Conservation (phyloP, 1,140 invertebrate species). For the Pseudachorutes palmiensis region DNA sequence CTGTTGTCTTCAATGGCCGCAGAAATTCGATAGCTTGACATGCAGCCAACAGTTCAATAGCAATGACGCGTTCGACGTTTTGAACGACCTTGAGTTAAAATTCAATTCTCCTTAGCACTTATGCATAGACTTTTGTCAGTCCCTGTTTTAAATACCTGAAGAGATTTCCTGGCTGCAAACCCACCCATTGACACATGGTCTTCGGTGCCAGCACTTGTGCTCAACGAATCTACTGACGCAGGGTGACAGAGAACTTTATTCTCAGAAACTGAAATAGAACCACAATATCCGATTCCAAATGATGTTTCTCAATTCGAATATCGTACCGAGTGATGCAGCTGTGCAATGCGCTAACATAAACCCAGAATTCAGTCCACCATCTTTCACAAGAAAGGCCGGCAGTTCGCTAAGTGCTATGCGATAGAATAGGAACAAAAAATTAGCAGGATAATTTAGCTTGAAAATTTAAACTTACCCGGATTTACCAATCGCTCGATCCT, state of each 20-base stretch:
- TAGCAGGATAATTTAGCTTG: neutral
- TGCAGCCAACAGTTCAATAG: conserved; percentile 61
- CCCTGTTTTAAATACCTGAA: conserved; percentile 39
- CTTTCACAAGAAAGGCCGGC: conserved; percentile 60
- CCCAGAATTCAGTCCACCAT: conserved; percentile 65
- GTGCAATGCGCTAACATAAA: conserved; percentile 71
- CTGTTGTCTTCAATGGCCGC: conserved; percentile 59
- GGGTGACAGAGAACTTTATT: conserved; percentile 70
- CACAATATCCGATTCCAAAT: no score
- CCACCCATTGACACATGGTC: conserved; percentile 71
- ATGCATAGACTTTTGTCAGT: neutral
- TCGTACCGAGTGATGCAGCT: conserved; percentile 57
- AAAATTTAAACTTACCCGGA: conserved; percentile 50
- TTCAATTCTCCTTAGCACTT: neutral
- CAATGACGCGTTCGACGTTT: conserved; percentile 60
- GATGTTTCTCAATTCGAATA: no score
- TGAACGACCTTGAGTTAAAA: conserved; percentile 49
- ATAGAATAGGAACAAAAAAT: no score
- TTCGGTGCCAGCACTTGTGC: conserved; percentile 65
- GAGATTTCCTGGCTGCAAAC: conserved; percentile 59
- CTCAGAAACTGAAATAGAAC: conserved; percentile 51
- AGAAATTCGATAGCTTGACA: conserved; percentile 69
- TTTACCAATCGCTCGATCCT: conserved; percentile 62
- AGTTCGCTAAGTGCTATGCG: conserved; percentile 56
- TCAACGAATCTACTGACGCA: conserved; percentile 60